Conservation (phyloP, 1,140 invertebrate genomes). For the Yoshiicerus persimilis region DNA sequence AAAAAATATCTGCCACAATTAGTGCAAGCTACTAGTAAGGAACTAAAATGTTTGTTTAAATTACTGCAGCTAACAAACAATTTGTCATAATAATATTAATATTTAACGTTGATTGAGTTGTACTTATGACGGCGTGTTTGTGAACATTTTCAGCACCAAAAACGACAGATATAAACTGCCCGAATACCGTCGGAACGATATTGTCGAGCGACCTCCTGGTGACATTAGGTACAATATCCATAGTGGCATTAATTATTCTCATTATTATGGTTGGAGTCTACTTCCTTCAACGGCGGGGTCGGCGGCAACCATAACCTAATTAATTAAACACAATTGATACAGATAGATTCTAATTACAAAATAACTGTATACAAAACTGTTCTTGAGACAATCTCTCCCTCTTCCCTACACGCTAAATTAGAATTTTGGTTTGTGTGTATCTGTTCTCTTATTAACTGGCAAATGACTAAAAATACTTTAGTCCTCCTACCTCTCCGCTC, state of each 20-base stretch:
- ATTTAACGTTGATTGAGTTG: too few species aligned
- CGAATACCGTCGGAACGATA: constrained; percentile 18
- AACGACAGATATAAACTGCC: not conserved
- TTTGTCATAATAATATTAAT: too few species aligned
- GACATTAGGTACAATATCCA: constrained; percentile 47
- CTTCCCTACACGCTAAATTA: not conserved
- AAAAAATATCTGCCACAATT: constrained; percentile 90
- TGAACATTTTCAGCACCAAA: not conserved
- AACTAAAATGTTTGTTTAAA: not conserved
- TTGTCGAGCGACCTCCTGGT: constrained; percentile 41
- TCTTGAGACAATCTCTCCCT: not conserved
- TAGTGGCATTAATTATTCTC: constrained; percentile 47
- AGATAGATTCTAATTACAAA: not conserved
- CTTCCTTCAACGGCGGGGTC: constrained; percentile 37
- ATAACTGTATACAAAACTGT: not conserved
- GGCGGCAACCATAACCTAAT: constrained; percentile 20
- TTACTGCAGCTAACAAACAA: too few species aligned
- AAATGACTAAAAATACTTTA: not conserved
- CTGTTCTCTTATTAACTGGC: not conserved
- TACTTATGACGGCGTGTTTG: too few species aligned
- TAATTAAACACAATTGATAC: not conserved
- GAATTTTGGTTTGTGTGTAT: not conserved
- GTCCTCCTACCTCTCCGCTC: not conserved
- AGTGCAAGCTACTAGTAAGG: constrained; percentile 64
- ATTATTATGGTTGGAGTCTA: constrained; percentile 45